Evolutionary conservation across 2,113 vertebrate species (phyloP), one percentile per base, ranked within the genome.

Genomic region (Brachyistius frenatus): DNA sequence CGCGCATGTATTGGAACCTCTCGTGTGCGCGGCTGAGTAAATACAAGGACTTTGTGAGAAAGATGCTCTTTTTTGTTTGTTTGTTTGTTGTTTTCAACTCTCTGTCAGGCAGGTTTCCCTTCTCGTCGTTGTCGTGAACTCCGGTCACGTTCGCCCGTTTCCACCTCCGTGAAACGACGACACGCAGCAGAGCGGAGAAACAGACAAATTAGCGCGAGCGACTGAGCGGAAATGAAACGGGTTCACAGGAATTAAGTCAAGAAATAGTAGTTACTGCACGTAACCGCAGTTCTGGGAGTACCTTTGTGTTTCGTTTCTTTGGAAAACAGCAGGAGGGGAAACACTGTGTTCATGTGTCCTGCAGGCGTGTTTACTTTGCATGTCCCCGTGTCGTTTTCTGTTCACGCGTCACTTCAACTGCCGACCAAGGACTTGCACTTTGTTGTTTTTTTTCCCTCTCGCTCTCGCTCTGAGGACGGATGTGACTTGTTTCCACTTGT

Each of bases 401-500:
- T 65, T 71, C 68, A 67, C 49, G 31, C 65, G 53, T 67, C 35
- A 36, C 61, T 65, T 63, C n/a, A 58, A 15, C 55, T 64, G 56
- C 50, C 0, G 15, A 31, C 63, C 31, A 7, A 53, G 36, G 66
- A 32, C 49, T 14, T 50, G 49, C 61, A 44, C 31, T 49, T 65
- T 41, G 35, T 39, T 52, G 0, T 52, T 52, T 52, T 16, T 23
- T 52, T 5, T 23, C 16, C n/a, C 7, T 50, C 6, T 39, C 5
- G 5, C 47, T 1, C 16, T 69, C 5, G 78, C 60, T 63, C 66
- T 49, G 47, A 70, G 68, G 83, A 13, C 50, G 31, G 15, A 78
- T 39, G 53, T 35, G 62, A 39, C 77, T 73, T 86, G 82, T 84
- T 80, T 79, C 55, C 66, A 78, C 77, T 86, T 81, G 83, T 81